Base-by-base conservation (phyloP, 1,140 invertebrate genomes). In the Ditylenchus dipsaci region DNA sequence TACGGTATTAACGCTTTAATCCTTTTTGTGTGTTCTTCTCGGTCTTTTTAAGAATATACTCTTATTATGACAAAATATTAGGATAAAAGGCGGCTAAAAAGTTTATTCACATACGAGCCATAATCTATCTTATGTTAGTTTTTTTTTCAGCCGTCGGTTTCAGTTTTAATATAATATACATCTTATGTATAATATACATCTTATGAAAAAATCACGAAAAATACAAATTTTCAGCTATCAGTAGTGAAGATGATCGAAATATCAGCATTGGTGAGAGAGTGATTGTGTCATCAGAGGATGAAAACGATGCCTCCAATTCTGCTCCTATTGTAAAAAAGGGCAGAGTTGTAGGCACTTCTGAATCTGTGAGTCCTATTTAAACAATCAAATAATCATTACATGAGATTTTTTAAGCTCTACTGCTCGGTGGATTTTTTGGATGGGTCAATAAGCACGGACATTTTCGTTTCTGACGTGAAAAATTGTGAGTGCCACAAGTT, bases 341-440 rank as follows among this genome's bases (percentile, higher is more conserved):
- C 13, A 38, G 45, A 17, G 61, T 71, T 1, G 30, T 62, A 19
- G 61, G 56, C 15, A 71, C 61, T 21, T 42, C 69, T 19, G 69
- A 71, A 30, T 71, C 21, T 71, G 23, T 53, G n/a, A 26, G 49
- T 17, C 8, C n/a, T 53, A 53, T 1, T 53, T 53, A n/a, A n/a
- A n/a, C 23, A 17, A 7, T 53, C 3, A 53, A 7, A 7, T 21
- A 17, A 3, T 53, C 8, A 8, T 53, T 53, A 21, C 49, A 53
- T 53, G 15, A 21, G 15, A 7, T 53, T 8, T 3, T 53, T 19
- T 53, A 7, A 21, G 49, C 8, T 21, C 3, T 53, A 21, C 26
- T 38, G 59, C 33, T 65, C 69, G 11, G 69, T 71, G 9, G 69
- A 71, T 33, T 71, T 71, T 38, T n/a, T 71, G 56, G 69, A 71